Evolutionary conservation across 2,888 invertebrate species (phyloP).

Genomic region (Rhaphigaster nebulosa): DNA sequence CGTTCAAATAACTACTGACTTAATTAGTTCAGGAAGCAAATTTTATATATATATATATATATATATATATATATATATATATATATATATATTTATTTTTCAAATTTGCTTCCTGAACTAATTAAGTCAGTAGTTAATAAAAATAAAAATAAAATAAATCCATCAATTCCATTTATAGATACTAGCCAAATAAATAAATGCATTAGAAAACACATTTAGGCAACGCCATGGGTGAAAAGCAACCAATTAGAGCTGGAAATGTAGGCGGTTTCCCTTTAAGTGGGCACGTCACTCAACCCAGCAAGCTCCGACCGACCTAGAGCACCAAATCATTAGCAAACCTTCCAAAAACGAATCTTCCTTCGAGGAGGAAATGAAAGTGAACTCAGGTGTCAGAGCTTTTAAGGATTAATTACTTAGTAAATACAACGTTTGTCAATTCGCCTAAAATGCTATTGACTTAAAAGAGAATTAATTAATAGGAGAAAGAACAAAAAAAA

Average conservation of each 20-base stretch:
- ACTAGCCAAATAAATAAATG: neutral
- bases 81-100: no score
- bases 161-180: neutral
- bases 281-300: neutral
- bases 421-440: neutral
- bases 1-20: neutral
- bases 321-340: neutral
- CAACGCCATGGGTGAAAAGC: neutral
- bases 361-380: neutral
- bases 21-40: neutral
- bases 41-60: no score
- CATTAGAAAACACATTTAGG: neutral
- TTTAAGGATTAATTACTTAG: neutral
- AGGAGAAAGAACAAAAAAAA: no score
- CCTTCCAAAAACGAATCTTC: neutral
- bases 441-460: neutral
- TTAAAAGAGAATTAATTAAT: no score
- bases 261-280: slow-evolving; percentile 3
- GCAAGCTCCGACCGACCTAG: neutral
- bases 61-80: no score
- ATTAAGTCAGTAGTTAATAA: no score
- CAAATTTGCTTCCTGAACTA: no score
- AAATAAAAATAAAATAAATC: neutral
- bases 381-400: neutral
- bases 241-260: neutral